Evolutionary conservation across 1,140 invertebrate species (phyloP), one percentile per base, ranked within the genome.

Genomic region (Scylla paramamosain): DNA sequence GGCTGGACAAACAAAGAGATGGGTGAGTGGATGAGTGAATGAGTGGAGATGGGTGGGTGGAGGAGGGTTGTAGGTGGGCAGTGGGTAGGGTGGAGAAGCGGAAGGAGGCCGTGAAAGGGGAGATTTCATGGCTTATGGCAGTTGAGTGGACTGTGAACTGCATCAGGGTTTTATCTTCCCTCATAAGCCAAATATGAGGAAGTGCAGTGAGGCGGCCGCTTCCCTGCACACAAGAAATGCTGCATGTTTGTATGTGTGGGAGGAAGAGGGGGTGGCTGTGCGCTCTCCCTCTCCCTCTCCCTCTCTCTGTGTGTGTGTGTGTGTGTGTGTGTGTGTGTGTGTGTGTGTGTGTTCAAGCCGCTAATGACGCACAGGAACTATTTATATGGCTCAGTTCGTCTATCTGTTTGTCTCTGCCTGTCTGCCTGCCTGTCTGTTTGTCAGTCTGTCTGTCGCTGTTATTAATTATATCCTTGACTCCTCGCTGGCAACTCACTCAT

Each of bases 71-170:
- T 2, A 59, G 52, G 52, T 4, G 52, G 52, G 20, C 48, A 59
- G 1, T 77, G 67, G 67, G 67, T 77, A 1, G 25, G 31, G 84
- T 87, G 84, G 39, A 87, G 84, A 3, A 46, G 28, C 12, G 10
- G 84, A 87, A 28, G 84, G 10, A 4, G 39, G 29, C 31, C 31
- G 39, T 87, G 32, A 87, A 87, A 28, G 84, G 84, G n/a, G 25
- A 87, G 84, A 87, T 87, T 87, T 87, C 84, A 87, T 32, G 84
- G 84, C 84, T 87, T 87, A 87, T 87, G 31, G 31, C 14, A 87
- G 84, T 10, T 7, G 7, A 46, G 31, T 87, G 84, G 84, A 39
- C 84, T n/a, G 84, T 28, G 39, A 32, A 87, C 32, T 87, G 84
- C 84, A 32, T 87, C 84, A 4, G 0, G n/a, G 31, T 87, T 87